phyloP scores from a whole-genome alignment of 2,797 vertebrate genomes.

The Clarias fuscus region DNA sequence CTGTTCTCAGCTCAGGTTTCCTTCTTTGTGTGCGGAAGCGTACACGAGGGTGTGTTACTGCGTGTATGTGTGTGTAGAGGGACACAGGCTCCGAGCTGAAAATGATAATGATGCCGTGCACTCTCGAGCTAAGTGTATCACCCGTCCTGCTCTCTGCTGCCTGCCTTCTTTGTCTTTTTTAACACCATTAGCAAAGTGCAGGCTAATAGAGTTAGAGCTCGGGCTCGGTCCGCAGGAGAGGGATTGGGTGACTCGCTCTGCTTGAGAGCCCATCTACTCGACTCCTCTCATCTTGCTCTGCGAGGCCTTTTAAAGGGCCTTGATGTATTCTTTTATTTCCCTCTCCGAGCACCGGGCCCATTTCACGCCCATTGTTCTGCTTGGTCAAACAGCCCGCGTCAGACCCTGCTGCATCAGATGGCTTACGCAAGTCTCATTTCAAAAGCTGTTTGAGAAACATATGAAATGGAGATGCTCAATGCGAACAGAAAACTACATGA shows the following conservation, averaged over 20 bases:
- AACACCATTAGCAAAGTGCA: slow-evolving; percentile 79
- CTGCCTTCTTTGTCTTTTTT: slow-evolving; percentile 68
- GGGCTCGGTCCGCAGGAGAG: slow-evolving; percentile 50
- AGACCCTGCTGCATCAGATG: slow-evolving; percentile 38
- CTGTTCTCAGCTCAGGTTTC: slow-evolving; percentile 45
- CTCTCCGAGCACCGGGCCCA: slow-evolving; percentile 38
- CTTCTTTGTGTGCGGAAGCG: slow-evolving; percentile 18
- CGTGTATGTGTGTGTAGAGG: slow-evolving; percentile 20
- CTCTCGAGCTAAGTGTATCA: slow-evolving; percentile 66
- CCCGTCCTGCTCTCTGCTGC: slow-evolving; percentile 55
- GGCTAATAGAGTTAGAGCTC: slow-evolving; percentile 70
- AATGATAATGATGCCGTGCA: slow-evolving; percentile 62
- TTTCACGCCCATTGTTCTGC: slow-evolving; percentile 40
- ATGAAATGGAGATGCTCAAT: slow-evolving; percentile 6
- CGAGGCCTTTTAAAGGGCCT: slow-evolving; percentile 53
- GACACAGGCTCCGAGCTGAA: slow-evolving; percentile 55
- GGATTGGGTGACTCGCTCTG: slow-evolving; percentile 56
- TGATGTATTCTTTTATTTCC: slow-evolving; percentile 51
- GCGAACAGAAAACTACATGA: neutral
- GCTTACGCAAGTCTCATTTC: slow-evolving; percentile 33
- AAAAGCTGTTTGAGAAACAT: slow-evolving; percentile 27
- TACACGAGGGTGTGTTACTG: slow-evolving; percentile 8
- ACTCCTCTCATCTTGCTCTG: slow-evolving; percentile 54
- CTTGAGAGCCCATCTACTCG: slow-evolving; percentile 49
- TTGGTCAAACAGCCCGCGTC: slow-evolving; percentile 42